Base-by-base conservation (phyloP, 2,113 vertebrate genomes). In the Apteryx owenii region DNA sequence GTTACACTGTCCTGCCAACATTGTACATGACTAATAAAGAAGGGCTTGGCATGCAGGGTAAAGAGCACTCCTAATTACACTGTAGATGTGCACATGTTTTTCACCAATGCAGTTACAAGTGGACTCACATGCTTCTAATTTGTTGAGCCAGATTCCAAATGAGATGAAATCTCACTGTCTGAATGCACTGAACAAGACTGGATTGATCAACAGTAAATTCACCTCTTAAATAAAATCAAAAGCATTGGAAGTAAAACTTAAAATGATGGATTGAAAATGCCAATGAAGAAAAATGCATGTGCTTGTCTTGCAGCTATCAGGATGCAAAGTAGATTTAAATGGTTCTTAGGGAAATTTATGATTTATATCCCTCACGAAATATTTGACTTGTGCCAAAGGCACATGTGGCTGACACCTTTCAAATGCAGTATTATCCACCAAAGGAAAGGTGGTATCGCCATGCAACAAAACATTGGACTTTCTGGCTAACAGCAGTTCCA, bases 11-110 rank as follows among this genome's bases (percentile, higher is more conserved):
- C 87, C 81, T 83, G 78, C 80, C 93, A 91, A 83, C 81, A 82
- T 7, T 12, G 31, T 65, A 66, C 31, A 42, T 89, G 95, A 96
- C 96, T 95, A 95, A 95, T 73, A 85, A 73, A 93, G 89, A 93
- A 89, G 65, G 62, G 54, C 19, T 92, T 93, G 92, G 91, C 70
- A 93, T 88, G 64, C 89, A 85, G 81, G 58, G 50, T 88, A 89
- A 95, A 72, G 62, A 96, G 72, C 0, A 0, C 44, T 82, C 80
- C 75, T 95, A 97, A 97, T 89, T 91, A 93, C 71, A 71, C 84
- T 77, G 65, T 73, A 85, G 78, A 91, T 80, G 87, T 50, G 75
- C 81, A 88, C 50, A 26, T 60, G 48, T 82, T 91, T 96, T 95
- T 82, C 81, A 91, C 79, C 86, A 81, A 12, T 2, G 5, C 29